Conservation (phyloP, 64 coral and sea anemone species). For the Pachyseris speciosa region DNA sequence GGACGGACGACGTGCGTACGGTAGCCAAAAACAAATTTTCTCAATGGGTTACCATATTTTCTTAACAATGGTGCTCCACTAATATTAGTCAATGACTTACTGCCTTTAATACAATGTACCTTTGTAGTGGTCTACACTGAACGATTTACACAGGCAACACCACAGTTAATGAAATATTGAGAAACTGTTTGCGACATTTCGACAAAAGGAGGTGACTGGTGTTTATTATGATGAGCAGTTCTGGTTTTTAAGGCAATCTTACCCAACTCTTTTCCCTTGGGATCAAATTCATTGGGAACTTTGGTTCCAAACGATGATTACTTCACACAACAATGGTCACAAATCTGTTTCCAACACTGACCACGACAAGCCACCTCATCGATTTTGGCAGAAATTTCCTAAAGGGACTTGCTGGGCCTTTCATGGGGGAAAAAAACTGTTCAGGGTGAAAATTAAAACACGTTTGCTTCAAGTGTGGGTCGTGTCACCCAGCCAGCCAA, state of each 20-base stretch:
- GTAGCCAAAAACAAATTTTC: too few relatives aligned
- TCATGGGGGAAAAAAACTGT: not conserved
- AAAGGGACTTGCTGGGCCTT: slow-evolving; percentile 1
- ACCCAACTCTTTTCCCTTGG: slow-evolving; percentile 1
- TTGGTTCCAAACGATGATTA: not conserved
- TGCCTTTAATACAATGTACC: slow-evolving; percentile 54
- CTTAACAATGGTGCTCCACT: too few relatives aligned
- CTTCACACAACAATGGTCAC: not conserved
- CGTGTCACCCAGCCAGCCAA: not conserved
- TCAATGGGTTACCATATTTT: too few relatives aligned
- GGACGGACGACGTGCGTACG: too few relatives aligned
- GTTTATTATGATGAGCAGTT: slow-evolving; percentile 50
- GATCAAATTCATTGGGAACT: too few relatives aligned
- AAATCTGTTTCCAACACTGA: not conserved
- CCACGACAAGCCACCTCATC: not conserved
- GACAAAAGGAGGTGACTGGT: slow-evolving; percentile 10
- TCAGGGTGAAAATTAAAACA: slow-evolving; percentile 10
- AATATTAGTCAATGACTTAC: not conserved
- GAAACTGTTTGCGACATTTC: slow-evolving; percentile 25
- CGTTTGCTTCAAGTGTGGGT: not conserved
- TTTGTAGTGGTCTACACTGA: slow-evolving; percentile 22
- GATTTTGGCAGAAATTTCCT: not conserved
- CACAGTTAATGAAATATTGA: too few relatives aligned
- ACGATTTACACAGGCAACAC: not conserved
- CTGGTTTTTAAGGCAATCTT: slow-evolving; percentile 14